Percentiles rank a stretch among this genome's conserved stretches.
Conservation (phyloP, 2,888 invertebrate species). For the Acholoe squamosa region DNA sequence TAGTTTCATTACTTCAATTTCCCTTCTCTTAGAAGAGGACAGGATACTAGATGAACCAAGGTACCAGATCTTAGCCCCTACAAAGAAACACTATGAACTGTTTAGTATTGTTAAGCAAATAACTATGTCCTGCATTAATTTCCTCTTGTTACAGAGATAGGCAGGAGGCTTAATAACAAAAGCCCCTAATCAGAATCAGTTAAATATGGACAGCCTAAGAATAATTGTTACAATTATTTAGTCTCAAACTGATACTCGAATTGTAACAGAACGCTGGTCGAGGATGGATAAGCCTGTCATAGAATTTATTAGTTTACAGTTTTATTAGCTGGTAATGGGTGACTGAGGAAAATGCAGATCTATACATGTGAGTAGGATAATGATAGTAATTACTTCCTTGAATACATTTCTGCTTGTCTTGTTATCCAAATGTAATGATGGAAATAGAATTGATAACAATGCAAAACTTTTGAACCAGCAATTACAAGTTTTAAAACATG, state of each 20-base stretch:
- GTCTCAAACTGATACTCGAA: background rate
- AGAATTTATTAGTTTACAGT: background rate
- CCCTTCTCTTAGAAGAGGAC: conserved; percentile 38
- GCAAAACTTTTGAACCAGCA: background rate
- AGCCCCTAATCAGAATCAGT: background rate
- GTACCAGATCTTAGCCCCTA: background rate
- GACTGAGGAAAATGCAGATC: background rate
- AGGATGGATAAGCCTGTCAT: background rate
- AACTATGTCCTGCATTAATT: background rate
- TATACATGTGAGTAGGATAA: no score
- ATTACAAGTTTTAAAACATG: conserved; percentile 18
- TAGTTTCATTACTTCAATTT: conserved; percentile 41
- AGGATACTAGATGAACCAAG: background rate
- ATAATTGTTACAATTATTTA: background rate
- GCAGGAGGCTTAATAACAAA: background rate
- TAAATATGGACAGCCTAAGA: background rate
- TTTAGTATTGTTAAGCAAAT: background rate
- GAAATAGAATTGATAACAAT: background rate
- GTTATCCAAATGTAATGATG: no score
- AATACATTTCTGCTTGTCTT: no score
- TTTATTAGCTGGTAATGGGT: background rate
- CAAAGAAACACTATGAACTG: background rate
- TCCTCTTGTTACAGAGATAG: conserved; percentile 23
- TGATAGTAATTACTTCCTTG: no score
- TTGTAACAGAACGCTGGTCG: background rate